These are phyloP conservation scores for Melanophora roralis DNA, from an alignment of 2,888 invertebrate species.

Conservation along the genomic window DNA sequence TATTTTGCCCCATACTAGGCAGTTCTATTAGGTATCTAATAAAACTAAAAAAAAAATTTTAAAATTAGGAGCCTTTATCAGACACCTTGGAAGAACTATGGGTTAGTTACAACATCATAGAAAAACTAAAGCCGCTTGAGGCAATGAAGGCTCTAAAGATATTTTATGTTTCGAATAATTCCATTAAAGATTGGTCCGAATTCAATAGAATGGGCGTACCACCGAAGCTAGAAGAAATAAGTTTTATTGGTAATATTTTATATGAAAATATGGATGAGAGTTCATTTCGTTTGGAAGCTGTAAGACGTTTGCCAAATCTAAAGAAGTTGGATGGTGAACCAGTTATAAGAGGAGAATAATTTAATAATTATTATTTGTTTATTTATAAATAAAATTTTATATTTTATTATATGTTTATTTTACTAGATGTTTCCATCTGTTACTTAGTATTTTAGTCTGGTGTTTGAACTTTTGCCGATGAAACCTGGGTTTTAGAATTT, in stretches of 20 bases:
- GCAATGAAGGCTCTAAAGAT: constrained; percentile 89
- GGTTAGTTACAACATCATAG: constrained; percentile 95
- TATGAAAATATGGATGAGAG: constrained; percentile 85
- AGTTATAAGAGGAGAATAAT: constrained; percentile 67
- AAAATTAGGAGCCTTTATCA: constrained; percentile 84
- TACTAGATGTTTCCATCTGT: constrained; percentile 65
- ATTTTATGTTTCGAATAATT: constrained; percentile 88
- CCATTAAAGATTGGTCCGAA: constrained; percentile 93
- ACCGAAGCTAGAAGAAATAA: constrained; percentile 85
- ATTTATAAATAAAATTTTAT: background rate
- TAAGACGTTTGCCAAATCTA: constrained; percentile 84
- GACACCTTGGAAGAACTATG: constrained; percentile 94
- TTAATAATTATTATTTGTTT: constrained; percentile 26
- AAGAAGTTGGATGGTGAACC: constrained; percentile 90
- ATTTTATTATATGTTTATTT: background rate
- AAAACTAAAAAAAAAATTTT: background rate
- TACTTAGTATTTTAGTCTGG: background rate
- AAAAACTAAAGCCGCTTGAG: constrained; percentile 92
- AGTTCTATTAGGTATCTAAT: too few species aligned
- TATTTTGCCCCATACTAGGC: too few species aligned
- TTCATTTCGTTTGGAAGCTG: constrained; percentile 85
- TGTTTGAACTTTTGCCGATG: background rate
- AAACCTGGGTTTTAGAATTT: background rate
- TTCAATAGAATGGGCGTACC: constrained; percentile 88
- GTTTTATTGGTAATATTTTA: constrained; percentile 89